Evolutionary conservation across 2,797 vertebrate species (phyloP), one percentile per base, ranked within the genome.

Genomic region (Galaxias olidus): DNA sequence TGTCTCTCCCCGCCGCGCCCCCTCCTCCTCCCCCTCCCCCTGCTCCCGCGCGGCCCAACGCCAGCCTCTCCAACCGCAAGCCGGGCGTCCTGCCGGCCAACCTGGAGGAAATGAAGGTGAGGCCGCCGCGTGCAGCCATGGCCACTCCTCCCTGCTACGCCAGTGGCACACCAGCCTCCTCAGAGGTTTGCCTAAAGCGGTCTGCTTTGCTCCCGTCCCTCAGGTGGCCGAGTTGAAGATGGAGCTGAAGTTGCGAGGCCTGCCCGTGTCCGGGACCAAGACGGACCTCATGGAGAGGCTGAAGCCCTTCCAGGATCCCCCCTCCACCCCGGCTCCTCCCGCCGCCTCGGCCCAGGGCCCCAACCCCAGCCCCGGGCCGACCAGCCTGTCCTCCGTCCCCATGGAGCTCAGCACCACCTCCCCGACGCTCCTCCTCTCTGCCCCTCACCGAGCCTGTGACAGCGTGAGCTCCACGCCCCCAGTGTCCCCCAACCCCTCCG

Each of bases 201-300:
- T 47, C 46, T 10, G 4, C 11, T 47, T 14, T 54, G n/a, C 13
- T 48, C 42, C 56, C 6, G 9, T 15, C 70, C 44, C 66, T 13
- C 18, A 99, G 97, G 96, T 99, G 71, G 95, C 96, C 0, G 97
- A 98, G 83, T 88, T 98, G 49, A 99, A 98, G 84, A 91, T 97
- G 87, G 96, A 98, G 83, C 89, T 99, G 15, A 99, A 99, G 82
- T 81, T 98, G 47, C 93, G 97, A 52, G 93, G 96, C 48, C 91
- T 98, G 43, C 97, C 96, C 0, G 97, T 99, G 57, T 99, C 97
- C 0, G 97, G 97, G 81, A 98, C 97, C 61, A 99, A 99, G 85
- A 96, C 93, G 0, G 96, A 98, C 82, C 94, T 99, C 69, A 98
- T 98, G 14, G 97, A 98, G 74, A 93, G 95, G 44, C 88, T 99